A percentile compares a stretch with the other conserved stretches of the same genome.
These are phyloP conservation scores for Netelia virgata DNA, from an alignment of 2,888 invertebrate genomes.

Conservation along the genomic window DNA sequence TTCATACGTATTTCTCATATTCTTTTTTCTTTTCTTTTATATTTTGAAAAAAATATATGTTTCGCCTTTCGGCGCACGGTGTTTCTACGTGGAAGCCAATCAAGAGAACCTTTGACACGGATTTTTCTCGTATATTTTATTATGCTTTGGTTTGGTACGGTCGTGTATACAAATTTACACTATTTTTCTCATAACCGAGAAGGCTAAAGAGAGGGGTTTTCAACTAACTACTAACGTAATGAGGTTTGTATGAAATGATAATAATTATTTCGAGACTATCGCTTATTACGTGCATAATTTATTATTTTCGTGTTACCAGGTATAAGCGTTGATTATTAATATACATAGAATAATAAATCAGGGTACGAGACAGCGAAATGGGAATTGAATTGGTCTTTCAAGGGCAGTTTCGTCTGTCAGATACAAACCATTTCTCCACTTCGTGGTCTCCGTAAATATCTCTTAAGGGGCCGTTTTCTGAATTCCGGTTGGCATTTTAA, in stretches of 20 bases:
- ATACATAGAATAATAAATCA: conserved; percentile 35
- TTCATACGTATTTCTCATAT: conserved; percentile 32
- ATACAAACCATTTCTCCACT: conserved; percentile 41
- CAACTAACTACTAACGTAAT: conserved; percentile 55
- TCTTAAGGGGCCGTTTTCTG: conserved; percentile 57
- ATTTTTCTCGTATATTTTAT: conserved; percentile 34
- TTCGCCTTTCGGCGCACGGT: conserved; percentile 23
- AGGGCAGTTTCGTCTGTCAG: conserved; percentile 41
- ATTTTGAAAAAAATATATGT: neutral
- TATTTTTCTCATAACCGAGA: neutral
- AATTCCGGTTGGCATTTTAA: conserved; percentile 59
- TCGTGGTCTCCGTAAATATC: conserved; percentile 65
- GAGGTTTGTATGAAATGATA: neutral
- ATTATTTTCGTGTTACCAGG: neutral
- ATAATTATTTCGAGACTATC: too few relatives aligned
- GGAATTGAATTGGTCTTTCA: conserved; percentile 45
- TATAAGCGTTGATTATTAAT: conserved; percentile 6
- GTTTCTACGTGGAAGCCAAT: conserved; percentile 52
- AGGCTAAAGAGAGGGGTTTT: conserved; percentile 30
- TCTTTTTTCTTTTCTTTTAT: conserved; percentile 12
- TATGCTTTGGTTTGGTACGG: conserved; percentile 31
- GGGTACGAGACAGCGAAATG: conserved; percentile 31
- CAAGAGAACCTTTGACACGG: conserved; percentile 38
- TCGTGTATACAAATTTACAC: neutral
- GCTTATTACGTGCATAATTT: neutral